A percentile compares a stretch with the other conserved stretches of the same genome.
phyloP scores from a whole-genome alignment of 2,888 invertebrate species.

The Netelia inedita region DNA sequence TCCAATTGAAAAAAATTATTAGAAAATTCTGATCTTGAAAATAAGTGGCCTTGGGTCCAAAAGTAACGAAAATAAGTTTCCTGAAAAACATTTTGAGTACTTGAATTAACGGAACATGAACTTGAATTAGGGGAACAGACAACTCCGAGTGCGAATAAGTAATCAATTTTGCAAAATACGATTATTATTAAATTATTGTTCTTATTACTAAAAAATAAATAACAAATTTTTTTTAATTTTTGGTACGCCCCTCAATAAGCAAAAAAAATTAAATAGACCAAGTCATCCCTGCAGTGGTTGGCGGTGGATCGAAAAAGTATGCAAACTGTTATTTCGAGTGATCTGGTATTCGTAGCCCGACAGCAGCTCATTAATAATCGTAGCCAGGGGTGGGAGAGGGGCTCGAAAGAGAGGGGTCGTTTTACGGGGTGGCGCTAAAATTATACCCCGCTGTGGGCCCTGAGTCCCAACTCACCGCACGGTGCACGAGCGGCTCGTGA shows the following conservation, averaged over 20 bases:
- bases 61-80: too few species aligned
- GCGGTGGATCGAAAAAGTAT: neutral
- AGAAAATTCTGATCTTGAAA: neutral
- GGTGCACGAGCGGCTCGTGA: slow-evolving; percentile 50
- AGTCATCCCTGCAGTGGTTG: slow-evolving; percentile 3
- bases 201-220: too few species aligned
- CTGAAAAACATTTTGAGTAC: too few species aligned
- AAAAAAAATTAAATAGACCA: slow-evolving; percentile 15
- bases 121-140: too few species aligned
- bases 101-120: too few species aligned
- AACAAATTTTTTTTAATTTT: neutral
- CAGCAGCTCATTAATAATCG: slow-evolving; percentile 68
- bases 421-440: slow-evolving; percentile 72
- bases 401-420: slow-evolving; percentile 16
- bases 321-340: neutral
- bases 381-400: neutral
- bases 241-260: neutral
- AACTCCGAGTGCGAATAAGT: too few species aligned
- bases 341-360: slow-evolving; percentile 67
- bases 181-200: too few species aligned
- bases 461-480: slow-evolving; percentile 18
- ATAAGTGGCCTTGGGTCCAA: too few species aligned
- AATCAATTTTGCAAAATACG: too few species aligned
- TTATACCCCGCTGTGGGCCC: slow-evolving; percentile 64
- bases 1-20: slow-evolving; percentile 1